These are phyloP conservation scores for Sciurus niger DNA, from an alignment of 2,113 vertebrate species.

Conservation along the genomic window DNA sequence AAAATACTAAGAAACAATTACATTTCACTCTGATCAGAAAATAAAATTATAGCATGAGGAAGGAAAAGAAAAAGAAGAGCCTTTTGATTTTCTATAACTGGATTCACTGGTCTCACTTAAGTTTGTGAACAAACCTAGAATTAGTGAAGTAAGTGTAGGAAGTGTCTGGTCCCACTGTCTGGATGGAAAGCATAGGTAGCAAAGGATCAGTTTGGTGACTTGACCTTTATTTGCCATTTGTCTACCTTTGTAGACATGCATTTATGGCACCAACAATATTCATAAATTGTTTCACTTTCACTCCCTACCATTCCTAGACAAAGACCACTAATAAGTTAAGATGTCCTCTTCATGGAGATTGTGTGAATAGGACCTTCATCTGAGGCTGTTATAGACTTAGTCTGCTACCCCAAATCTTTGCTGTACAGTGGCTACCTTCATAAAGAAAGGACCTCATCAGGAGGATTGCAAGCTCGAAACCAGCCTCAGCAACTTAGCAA, in stretches of 20 bases:
- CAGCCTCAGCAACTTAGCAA: no score
- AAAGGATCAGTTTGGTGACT: background rate
- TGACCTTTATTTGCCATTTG: slow-evolving; percentile 2
- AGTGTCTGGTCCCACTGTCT: background rate
- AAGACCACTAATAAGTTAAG: background rate
- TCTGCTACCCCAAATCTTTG: background rate
- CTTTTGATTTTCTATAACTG: background rate
- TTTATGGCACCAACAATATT: background rate
- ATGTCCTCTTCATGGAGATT: background rate
- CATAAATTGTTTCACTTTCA: slow-evolving; percentile 25
- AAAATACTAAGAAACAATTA: background rate
- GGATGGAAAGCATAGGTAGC: background rate
- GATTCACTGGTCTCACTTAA: background rate
- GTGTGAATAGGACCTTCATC: background rate
- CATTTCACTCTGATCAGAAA: slow-evolving; percentile 1
- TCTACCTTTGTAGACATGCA: background rate
- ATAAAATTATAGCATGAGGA: background rate
- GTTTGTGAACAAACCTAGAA: slow-evolving; percentile 15
- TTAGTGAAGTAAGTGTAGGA: background rate
- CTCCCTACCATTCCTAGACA: background rate
- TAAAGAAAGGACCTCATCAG: background rate
- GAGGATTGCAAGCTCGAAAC: no score
- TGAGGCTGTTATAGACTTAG: background rate
- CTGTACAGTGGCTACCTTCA: background rate
- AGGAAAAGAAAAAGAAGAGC: slow-evolving; percentile 35